A percentile compares a stretch with the other conserved stretches of the same genome.
phyloP scores from a whole-genome alignment of 2,113 vertebrate genomes.

The Carlito syrichta region DNA sequence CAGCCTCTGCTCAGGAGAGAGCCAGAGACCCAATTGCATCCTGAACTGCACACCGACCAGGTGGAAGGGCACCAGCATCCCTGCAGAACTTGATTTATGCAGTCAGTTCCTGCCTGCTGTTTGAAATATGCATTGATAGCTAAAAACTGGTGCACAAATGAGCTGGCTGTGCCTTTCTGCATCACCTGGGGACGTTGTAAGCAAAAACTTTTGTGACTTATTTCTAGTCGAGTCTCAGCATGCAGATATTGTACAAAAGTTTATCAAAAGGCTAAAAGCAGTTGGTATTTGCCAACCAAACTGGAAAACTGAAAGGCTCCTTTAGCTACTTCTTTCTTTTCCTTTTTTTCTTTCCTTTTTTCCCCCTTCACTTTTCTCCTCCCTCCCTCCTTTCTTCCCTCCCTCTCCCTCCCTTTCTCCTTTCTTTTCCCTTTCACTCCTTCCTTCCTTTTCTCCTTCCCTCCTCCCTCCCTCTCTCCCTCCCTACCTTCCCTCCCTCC shows the following conservation, averaged over 20 bases:
- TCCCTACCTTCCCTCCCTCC: no score
- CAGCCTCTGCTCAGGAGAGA: not conserved
- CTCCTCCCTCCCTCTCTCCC: no score
- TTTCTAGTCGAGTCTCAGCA: not conserved
- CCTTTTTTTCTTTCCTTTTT: not conserved
- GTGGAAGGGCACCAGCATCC: not conserved
- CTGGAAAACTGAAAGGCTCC: not conserved
- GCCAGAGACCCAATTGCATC: no score
- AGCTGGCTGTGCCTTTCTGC: not conserved
- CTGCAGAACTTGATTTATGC: not conserved
- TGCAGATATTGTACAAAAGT: not conserved
- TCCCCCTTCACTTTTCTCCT: not conserved
- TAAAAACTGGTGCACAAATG: not conserved
- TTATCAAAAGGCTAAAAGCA: not conserved
- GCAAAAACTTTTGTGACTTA: not conserved
- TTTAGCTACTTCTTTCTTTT: not conserved
- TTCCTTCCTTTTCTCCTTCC: not conserved
- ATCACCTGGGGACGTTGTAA: not conserved
- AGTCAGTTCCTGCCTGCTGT: not conserved
- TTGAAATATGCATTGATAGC: not conserved
- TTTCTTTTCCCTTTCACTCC: rapidly evolving
- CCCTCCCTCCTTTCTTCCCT: conserved; percentile 78
- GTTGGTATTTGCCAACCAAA: not conserved
- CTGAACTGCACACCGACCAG: rapidly evolving
- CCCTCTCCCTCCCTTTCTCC: conserved; percentile 77